These are phyloP conservation scores for Latrodectus hesperus DNA, from an alignment of 2,888 invertebrate genomes.

Conservation along the genomic window DNA sequence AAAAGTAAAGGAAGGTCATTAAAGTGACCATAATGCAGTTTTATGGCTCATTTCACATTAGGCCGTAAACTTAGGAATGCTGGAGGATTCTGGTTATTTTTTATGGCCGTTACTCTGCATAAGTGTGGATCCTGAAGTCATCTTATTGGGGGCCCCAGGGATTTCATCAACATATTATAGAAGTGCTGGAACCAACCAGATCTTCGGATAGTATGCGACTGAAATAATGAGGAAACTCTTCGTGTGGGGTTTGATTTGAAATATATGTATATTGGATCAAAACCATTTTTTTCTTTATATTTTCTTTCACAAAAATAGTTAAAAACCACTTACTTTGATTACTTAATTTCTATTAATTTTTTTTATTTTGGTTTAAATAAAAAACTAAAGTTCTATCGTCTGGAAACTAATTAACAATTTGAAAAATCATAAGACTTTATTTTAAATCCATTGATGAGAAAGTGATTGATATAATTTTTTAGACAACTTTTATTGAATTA, in stretches of 20 bases:
- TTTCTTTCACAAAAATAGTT: too few species aligned
- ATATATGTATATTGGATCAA: not conserved
- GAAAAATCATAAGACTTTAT: too few species aligned
- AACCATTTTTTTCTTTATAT: too few species aligned
- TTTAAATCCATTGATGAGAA: too few species aligned
- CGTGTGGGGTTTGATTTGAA: constrained; percentile 6
- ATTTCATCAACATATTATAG: constrained; percentile 24
- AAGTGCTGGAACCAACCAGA: constrained; percentile 23
- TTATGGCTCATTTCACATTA: not conserved
- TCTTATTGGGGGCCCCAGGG: constrained; percentile 29
- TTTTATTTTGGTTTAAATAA: too few species aligned
- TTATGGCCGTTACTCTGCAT: not conserved
- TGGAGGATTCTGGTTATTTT: not conserved
- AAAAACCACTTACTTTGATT: too few species aligned
- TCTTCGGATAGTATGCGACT: not conserved
- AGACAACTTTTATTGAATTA: too few species aligned
- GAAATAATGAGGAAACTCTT: not conserved
- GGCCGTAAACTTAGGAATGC: constrained; percentile 45
- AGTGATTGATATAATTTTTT: too few species aligned
- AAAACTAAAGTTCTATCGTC: too few species aligned
- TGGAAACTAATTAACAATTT: too few species aligned
- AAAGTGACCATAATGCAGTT: constrained; percentile 18
- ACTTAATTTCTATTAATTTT: too few species aligned
- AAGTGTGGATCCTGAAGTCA: not conserved
- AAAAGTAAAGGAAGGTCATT: constrained; percentile 6